phyloP scores from a whole-genome alignment of 1,140 invertebrate species.

The Solen grandis region DNA sequence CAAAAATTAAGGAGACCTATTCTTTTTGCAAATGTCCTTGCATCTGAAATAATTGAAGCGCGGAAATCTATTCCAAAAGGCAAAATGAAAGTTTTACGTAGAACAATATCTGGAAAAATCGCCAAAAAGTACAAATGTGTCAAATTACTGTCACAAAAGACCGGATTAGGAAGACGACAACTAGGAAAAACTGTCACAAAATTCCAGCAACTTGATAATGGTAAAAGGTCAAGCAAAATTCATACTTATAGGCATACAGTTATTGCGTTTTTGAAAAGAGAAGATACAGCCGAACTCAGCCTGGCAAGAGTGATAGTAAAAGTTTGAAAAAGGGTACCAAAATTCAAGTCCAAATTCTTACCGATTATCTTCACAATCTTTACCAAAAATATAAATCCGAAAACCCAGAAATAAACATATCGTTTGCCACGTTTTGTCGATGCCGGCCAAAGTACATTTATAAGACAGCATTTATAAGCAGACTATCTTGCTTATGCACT shows the following conservation, averaged over 20 bases:
- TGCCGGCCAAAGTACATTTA: constrained; percentile 14
- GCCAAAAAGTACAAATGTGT: constrained; percentile 11
- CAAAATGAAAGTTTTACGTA: no score
- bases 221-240: no score
- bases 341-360: constrained; percentile 6
- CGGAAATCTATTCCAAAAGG: background rate
- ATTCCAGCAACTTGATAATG: constrained; percentile 18
- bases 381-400: no score
- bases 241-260: background rate
- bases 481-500: constrained; percentile 8
- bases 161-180: constrained; percentile 20
- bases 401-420: constrained; percentile 10
- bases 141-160: background rate
- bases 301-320: constrained; percentile 42
- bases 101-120: constrained; percentile 16
- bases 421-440: constrained; percentile 7
- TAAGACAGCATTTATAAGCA: background rate
- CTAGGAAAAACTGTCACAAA: background rate
- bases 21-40: background rate
- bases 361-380: constrained; percentile 14
- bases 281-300: constrained; percentile 48
- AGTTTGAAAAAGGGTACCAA: constrained; percentile 3
- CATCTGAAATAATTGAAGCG: constrained; percentile 1
- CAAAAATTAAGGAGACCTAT: background rate
- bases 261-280: constrained; percentile 34